These are phyloP conservation scores for Varroa destructor DNA, from an alignment of 1,140 invertebrate genomes.

Conservation along the genomic window DNA sequence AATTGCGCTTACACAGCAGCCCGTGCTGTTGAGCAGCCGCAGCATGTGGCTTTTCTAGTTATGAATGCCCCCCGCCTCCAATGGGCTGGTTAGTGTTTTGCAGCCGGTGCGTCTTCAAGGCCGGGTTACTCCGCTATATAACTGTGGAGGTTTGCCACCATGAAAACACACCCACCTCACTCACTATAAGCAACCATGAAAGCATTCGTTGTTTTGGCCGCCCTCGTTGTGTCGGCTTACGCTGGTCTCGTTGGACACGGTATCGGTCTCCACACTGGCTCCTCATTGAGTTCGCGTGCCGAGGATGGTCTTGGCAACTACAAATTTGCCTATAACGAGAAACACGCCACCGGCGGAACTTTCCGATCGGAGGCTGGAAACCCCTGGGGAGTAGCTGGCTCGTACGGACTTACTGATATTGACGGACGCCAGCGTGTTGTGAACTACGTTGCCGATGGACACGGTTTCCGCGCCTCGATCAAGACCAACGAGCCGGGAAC, in stretches of 20 bases:
- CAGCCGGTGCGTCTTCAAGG: too few relatives aligned
- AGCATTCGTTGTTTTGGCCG: neutral
- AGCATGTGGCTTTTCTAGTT: too few relatives aligned
- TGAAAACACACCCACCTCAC: too few relatives aligned
- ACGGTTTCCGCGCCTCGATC: constrained; percentile 36
- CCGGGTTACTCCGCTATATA: too few relatives aligned
- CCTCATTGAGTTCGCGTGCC: neutral
- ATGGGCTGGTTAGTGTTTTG: too few relatives aligned
- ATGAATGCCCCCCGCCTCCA: too few relatives aligned
- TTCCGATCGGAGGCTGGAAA: constrained; percentile 35
- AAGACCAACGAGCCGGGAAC: constrained; percentile 35
- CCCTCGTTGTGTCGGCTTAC: constrained; percentile 3
- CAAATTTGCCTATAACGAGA: constrained; percentile 37
- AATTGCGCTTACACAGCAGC: too few relatives aligned
- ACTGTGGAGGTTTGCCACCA: too few relatives aligned
- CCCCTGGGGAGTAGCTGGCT: constrained; percentile 34
- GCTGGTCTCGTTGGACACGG: constrained; percentile 4
- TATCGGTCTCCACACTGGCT: neutral
- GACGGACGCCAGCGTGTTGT: constrained; percentile 37
- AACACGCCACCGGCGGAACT: constrained; percentile 37
- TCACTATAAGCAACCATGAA: neutral
- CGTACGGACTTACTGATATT: constrained; percentile 36
- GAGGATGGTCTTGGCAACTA: constrained; percentile 35
- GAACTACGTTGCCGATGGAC: constrained; percentile 38
- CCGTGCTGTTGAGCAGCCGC: too few relatives aligned